These are phyloP conservation scores for Lagocephalus sceleratus DNA, from an alignment of 2,797 vertebrate species.

Conservation along the genomic window DNA sequence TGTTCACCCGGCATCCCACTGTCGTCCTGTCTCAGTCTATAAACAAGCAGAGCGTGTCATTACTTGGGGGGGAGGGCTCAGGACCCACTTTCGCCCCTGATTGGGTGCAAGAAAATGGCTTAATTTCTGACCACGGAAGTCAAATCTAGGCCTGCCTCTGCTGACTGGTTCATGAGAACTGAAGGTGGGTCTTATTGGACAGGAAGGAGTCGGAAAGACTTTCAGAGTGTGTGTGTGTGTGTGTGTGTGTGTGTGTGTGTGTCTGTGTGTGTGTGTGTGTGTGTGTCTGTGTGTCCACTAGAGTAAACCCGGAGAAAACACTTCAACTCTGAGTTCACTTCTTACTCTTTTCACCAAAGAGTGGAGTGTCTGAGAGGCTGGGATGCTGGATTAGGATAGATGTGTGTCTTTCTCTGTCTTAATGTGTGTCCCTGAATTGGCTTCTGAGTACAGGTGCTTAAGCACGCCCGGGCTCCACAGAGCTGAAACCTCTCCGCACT, in stretches of 20 bases:
- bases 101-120: too few species aligned
- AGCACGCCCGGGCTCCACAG: conserved; percentile 49
- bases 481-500: conserved; percentile 22
- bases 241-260: conserved; percentile 10
- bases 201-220: conserved; percentile 64
- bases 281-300: conserved; percentile 27
- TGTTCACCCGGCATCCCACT: too few species aligned
- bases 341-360: conserved; percentile 39
- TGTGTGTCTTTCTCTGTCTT: conserved; percentile 13
- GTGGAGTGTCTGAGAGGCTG: conserved; percentile 62
- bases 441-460: conserved; percentile 55
- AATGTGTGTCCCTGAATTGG: conserved; percentile 23
- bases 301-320: conserved; percentile 58
- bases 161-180: conserved; percentile 54
- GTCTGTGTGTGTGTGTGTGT: conserved; percentile 15
- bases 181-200: conserved; percentile 45
- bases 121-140: too few species aligned
- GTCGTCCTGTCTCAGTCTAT: too few species aligned
- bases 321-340: conserved; percentile 63
- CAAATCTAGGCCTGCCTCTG: conserved; percentile 16
- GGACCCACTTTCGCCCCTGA: too few species aligned
- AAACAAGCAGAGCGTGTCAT: too few species aligned
- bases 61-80: too few species aligned
- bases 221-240: conserved; percentile 22
- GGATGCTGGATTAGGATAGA: conserved; percentile 45